Evolutionary conservation across 2,888 invertebrate species (phyloP).

Genomic region (Autographa gamma): DNA sequence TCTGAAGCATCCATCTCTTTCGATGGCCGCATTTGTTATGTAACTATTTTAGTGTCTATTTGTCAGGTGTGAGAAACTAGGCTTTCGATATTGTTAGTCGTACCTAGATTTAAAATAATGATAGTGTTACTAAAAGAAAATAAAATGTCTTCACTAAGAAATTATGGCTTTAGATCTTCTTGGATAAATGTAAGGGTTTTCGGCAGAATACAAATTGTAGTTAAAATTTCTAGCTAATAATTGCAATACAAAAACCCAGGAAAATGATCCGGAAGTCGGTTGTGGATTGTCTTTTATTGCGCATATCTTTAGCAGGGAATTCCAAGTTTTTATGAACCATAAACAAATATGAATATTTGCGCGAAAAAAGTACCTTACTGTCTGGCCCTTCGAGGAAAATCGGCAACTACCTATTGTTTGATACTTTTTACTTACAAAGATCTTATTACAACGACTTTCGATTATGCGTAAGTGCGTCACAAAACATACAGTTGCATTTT

Average conservation of each 20-base stretch:
- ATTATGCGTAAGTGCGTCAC: not conserved
- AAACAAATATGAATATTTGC: conserved; percentile 2
- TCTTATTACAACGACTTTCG: not conserved
- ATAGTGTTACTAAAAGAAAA: too few species aligned
- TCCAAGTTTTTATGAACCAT: conserved; percentile 1
- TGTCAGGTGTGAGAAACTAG: not conserved
- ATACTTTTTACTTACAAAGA: not conserved
- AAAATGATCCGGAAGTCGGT: not conserved
- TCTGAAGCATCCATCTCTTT: conserved; percentile 36
- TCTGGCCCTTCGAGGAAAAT: not conserved
- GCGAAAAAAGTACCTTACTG: not conserved
- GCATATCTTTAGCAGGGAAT: not conserved
- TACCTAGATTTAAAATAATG: not conserved
- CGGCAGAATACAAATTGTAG: too few species aligned
- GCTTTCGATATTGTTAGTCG: not conserved
- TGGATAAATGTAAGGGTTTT: too few species aligned
- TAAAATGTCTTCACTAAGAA: too few species aligned
- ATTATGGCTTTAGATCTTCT: too few species aligned
- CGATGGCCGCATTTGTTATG: conserved; percentile 9
- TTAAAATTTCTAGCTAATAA: too few species aligned
- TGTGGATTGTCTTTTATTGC: not conserved
- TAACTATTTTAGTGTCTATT: not conserved
- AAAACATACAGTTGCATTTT: not conserved
- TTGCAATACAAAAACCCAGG: not conserved
- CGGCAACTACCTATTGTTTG: conserved; percentile 1